phyloP scores from a whole-genome alignment of 1,140 invertebrate genomes.

The Drosophila arawakana region DNA sequence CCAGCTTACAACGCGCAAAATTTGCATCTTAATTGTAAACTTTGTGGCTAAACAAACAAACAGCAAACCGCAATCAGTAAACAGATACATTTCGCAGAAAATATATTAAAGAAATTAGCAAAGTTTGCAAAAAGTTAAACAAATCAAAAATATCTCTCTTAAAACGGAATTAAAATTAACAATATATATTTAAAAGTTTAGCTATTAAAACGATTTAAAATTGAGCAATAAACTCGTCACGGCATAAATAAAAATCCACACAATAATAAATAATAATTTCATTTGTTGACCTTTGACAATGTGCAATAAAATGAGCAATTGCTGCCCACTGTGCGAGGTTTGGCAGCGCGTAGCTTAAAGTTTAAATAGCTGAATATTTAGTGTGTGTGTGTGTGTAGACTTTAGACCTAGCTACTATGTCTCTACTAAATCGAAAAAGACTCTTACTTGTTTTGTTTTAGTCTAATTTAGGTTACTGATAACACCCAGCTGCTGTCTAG shows the following conservation, averaged over 20 bases:
- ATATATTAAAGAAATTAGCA: not conserved
- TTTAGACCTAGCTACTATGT: constrained; percentile 11
- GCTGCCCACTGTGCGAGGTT: constrained; percentile 2
- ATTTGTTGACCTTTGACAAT: constrained; percentile 17
- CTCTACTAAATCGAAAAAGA: not conserved
- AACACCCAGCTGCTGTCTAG: constrained; percentile 8
- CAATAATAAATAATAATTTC: not conserved
- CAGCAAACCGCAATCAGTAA: not conserved
- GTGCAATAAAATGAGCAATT: constrained; percentile 6
- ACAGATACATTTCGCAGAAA: constrained; percentile 2
- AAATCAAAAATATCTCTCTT: not conserved
- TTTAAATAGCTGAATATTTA: not conserved
- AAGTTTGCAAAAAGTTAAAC: not conserved
- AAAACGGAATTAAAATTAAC: not conserved
- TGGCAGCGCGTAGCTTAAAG: not conserved
- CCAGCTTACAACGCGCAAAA: not conserved
- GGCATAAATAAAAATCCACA: not conserved
- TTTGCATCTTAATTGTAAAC: constrained; percentile 24
- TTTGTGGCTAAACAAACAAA: constrained; percentile 16
- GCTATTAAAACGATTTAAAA: not conserved
- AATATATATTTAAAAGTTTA: not conserved
- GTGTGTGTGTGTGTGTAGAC: not conserved
- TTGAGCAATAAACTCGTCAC: not conserved
- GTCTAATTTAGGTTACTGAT: constrained; percentile 1
- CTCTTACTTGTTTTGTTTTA: constrained; percentile 5